These are phyloP conservation scores for Bergia puertoricense DNA, from an alignment of 92 coral and sea anemone genomes.

Conservation along the genomic window DNA sequence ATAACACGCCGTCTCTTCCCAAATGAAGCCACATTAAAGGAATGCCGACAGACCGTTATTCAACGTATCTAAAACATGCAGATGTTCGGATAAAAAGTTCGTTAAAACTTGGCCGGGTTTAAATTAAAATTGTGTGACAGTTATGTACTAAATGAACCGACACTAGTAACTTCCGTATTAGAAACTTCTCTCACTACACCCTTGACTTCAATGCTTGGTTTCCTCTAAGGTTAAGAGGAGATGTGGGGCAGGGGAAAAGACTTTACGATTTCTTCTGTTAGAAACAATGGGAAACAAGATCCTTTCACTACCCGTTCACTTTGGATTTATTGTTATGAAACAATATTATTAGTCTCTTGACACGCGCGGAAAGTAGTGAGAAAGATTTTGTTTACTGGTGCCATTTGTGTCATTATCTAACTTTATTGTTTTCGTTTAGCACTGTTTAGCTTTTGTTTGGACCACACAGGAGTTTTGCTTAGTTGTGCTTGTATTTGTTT, in stretches of 20 bases:
- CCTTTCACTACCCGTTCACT: too few relatives aligned
- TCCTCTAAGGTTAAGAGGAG: too few relatives aligned
- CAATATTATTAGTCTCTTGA: not conserved
- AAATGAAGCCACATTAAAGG: slow-evolving; percentile 21
- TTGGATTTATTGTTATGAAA: not conserved
- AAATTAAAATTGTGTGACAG: slow-evolving; percentile 15
- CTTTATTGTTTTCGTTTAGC: not conserved
- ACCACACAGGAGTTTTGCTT: not conserved
- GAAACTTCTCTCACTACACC: too few relatives aligned
- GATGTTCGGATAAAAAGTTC: slow-evolving; percentile 4
- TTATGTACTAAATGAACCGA: slow-evolving; percentile 1
- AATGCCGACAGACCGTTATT: slow-evolving; percentile 14
- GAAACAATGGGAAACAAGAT: too few relatives aligned
- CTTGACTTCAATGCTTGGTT: too few relatives aligned
- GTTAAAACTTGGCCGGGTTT: not conserved
- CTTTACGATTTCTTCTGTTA: too few relatives aligned
- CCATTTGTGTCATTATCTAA: not conserved
- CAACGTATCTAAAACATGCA: slow-evolving; percentile 3
- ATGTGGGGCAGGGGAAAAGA: too few relatives aligned
- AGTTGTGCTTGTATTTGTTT: not conserved
- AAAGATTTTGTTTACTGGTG: not conserved
- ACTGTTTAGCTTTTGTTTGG: not conserved
- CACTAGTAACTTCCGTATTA: not conserved
- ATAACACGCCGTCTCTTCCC: not conserved
- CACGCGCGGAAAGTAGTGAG: not conserved